phyloP scores from a whole-genome alignment of 2,797 vertebrate genomes.

The Salarias fasciatus region DNA sequence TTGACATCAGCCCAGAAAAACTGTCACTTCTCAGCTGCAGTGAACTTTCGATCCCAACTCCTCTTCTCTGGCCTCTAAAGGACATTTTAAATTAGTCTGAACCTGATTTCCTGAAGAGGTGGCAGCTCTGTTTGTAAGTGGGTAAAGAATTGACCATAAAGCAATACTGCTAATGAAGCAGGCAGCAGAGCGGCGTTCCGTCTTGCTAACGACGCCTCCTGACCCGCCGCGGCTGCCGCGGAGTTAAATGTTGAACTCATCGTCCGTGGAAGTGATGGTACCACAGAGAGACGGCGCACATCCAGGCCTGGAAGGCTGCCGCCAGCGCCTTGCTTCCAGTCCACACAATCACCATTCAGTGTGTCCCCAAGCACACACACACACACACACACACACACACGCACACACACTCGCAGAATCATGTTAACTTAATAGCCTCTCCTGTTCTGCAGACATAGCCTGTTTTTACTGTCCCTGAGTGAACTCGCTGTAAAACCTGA shows the following conservation, averaged over 20 bases:
- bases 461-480: conserved; percentile 48
- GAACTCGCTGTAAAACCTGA: conserved; percentile 51
- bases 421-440: conserved; percentile 24
- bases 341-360: conserved; percentile 66
- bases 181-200: conserved; percentile 1
- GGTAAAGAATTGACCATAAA: not conserved
- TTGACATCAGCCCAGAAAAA: too few relatives aligned
- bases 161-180: conserved; percentile 2
- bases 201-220: conserved; percentile 2
- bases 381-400: conserved; percentile 21
- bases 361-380: conserved; percentile 42
- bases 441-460: conserved; percentile 30
- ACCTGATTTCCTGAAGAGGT: too few relatives aligned
- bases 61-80: too few relatives aligned
- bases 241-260: not conserved
- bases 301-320: conserved; percentile 42
- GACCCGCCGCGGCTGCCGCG: not conserved
- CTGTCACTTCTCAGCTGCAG: too few relatives aligned
- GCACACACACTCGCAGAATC: conserved; percentile 18
- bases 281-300: conserved; percentile 39
- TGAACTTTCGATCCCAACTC: too few relatives aligned
- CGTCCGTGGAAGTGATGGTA: conserved; percentile 20
- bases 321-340: conserved; percentile 56
- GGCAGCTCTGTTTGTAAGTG: not conserved
- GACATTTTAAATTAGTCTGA: too few relatives aligned